Base-by-base conservation (phyloP, 2,888 invertebrate genomes). In the Griposia aprilina region DNA sequence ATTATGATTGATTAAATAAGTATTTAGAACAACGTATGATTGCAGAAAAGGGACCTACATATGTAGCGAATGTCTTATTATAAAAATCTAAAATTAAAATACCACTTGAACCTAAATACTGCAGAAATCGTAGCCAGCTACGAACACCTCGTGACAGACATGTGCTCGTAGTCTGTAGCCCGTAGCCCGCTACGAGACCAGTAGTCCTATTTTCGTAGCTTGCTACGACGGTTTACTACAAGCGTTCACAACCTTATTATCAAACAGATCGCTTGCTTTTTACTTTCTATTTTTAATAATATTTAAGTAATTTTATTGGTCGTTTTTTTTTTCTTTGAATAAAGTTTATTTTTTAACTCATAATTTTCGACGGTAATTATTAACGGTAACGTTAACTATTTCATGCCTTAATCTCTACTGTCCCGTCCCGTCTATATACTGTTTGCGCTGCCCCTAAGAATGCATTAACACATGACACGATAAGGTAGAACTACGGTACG, bases 1-100 rank as follows among this genome's bases (percentile, higher is more conserved):
- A 48, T 23, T 30, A 30, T 60, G 15, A 77, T 11, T 75, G 15
- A 48, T 30, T 45, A 20, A 30, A 52, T 30, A 67, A 67, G 67
- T 30, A 23, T 52, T 52, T 36, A 30, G 10, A 68, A 30, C 52
- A 68, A 6, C 55, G 0, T 50, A 41, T 36, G 2, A 50, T 20
- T 26, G 26, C 20, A 71, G 17, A 74, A 45, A 65, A 36, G 11
- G 36, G 13, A 60, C 48, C 7, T 67, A 60, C 48, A 3, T 67
- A 50, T 20, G 6, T 7, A 41, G 66, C 15, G 11, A 70, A 45
- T 70, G 55, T 26, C 30, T 36, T 72, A 5, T 20, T 3, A 48
- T 45, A 26, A 15, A 73, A 41, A 59, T 50, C 20, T n/a, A 20
- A 63, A 30, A 62, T 15, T 1, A 63, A 48, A 48, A 48, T 62